Conservation (phyloP, 1,140 invertebrate species). For the Scaptomyza graminum region DNA sequence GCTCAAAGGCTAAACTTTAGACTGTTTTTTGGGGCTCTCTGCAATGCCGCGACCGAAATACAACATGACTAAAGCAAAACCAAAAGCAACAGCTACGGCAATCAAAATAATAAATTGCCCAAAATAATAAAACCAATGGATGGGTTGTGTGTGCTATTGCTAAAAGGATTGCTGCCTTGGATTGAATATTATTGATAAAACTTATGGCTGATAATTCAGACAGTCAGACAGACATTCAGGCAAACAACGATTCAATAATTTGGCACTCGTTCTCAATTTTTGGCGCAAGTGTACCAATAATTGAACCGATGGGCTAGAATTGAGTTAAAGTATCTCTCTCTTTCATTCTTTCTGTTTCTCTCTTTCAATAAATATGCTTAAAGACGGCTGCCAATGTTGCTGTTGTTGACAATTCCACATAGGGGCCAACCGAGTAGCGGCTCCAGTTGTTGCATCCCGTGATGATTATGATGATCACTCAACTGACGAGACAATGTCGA, state of each 20-base stretch:
- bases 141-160: constrained; percentile 2
- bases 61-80: constrained; percentile 32
- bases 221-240: not conserved
- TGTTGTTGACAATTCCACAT: constrained; percentile 43
- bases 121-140: constrained; percentile 37
- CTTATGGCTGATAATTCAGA: constrained; percentile 48
- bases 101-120: constrained; percentile 47
- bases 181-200: constrained; percentile 83
- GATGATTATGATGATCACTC: constrained; percentile 48
- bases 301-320: not conserved
- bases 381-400: constrained; percentile 29
- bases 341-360: constrained; percentile 9
- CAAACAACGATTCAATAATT: constrained; percentile 27
- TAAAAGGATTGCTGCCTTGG: constrained; percentile 57
- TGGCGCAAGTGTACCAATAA: constrained; percentile 13
- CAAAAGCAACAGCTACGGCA: constrained; percentile 31
- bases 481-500: constrained; percentile 67
- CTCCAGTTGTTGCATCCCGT: constrained; percentile 25
- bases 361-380: constrained; percentile 35
- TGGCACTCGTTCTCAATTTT: constrained; percentile 33
- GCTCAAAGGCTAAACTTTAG: constrained; percentile 62
- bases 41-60: constrained; percentile 72
- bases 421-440: constrained; percentile 28
- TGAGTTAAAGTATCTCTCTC: constrained; percentile 12
- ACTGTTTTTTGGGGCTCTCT: constrained; percentile 37